Conservation (phyloP, 2,888 invertebrate species). For the Dynastes tityus region DNA sequence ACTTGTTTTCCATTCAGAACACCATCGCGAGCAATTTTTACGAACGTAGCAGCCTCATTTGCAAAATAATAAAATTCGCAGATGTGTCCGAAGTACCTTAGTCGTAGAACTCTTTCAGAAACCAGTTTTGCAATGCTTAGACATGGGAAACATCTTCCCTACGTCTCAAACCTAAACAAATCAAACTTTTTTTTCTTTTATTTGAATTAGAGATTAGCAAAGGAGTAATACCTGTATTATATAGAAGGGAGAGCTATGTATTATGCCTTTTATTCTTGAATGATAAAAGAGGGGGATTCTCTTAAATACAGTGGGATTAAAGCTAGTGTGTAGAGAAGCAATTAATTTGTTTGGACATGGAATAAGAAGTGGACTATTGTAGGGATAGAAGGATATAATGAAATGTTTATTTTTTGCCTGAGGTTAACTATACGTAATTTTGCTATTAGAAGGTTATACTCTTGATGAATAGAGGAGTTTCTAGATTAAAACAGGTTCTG, state of each 20-base stretch:
- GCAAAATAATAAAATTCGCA: conserved; percentile 15
- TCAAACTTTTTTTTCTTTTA: no score
- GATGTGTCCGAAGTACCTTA: not conserved
- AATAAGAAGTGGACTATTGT: not conserved
- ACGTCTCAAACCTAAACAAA: not conserved
- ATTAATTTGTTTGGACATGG: conserved; percentile 11
- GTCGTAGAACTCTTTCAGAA: not conserved
- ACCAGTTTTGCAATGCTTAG: conserved; percentile 8
- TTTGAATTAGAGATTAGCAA: not conserved
- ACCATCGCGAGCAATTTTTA: not conserved
- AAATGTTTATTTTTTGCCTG: conserved; percentile 9
- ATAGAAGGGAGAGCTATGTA: not conserved
- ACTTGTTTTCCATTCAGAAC: no score
- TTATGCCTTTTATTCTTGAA: not conserved
- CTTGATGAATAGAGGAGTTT: no score
- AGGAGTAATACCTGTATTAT: not conserved
- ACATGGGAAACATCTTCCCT: conserved; percentile 8
- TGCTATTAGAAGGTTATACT: not conserved
- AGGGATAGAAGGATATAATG: not conserved
- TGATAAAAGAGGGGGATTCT: not conserved
- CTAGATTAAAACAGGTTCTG: no score
- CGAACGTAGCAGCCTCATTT: conserved; percentile 1
- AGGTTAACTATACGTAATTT: not conserved
- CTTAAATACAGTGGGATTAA: not conserved
- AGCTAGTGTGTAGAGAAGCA: not conserved